A percentile compares a stretch with the other conserved stretches of the same genome.
Evolutionary conservation across 2,888 invertebrate genomes (phyloP).

Genomic region (Neoitamus cyanurus): DNA sequence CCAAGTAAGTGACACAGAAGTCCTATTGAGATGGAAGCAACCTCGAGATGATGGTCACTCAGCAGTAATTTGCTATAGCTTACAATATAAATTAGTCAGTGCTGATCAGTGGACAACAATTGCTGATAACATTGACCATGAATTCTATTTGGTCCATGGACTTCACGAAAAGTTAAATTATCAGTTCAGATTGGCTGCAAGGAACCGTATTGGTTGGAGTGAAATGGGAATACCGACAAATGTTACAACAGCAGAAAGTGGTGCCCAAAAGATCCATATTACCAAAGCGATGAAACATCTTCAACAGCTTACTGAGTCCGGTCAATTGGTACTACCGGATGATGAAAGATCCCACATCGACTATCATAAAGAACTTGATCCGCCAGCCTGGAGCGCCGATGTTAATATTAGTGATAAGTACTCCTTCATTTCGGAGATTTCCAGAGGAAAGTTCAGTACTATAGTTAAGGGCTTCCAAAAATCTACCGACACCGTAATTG

Average conservation of each 20-base stretch:
- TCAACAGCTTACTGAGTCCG: constrained; percentile 86
- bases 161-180: constrained; percentile 85
- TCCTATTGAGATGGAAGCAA: constrained; percentile 91
- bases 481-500: constrained; percentile 78
- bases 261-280: constrained; percentile 79
- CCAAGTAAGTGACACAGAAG: constrained; percentile 85
- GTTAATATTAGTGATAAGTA: constrained; percentile 79
- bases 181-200: constrained; percentile 88
- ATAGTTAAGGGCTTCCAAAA: constrained; percentile 86
- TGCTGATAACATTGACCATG: constrained; percentile 91
- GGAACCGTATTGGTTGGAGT: constrained; percentile 94
- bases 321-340: constrained; percentile 76
- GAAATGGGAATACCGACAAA: constrained; percentile 86
- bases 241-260: constrained; percentile 75
- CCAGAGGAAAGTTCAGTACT: constrained; percentile 86
- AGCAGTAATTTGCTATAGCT: constrained; percentile 87
- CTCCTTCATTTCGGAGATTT: constrained; percentile 86
- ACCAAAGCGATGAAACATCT: constrained; percentile 86
- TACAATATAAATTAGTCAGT: constrained; percentile 83
- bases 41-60: constrained; percentile 93
- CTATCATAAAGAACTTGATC: constrained; percentile 79
- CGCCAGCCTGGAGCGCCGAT: constrained; percentile 78
- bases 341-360: constrained; percentile 75
- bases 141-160: constrained; percentile 86
- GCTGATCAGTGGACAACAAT: constrained; percentile 86